Percentiles rank a stretch among this genome's conserved stretches.
Evolutionary conservation across 2,113 vertebrate species (phyloP).

Genomic region (Tragelaphus scriptus): DNA sequence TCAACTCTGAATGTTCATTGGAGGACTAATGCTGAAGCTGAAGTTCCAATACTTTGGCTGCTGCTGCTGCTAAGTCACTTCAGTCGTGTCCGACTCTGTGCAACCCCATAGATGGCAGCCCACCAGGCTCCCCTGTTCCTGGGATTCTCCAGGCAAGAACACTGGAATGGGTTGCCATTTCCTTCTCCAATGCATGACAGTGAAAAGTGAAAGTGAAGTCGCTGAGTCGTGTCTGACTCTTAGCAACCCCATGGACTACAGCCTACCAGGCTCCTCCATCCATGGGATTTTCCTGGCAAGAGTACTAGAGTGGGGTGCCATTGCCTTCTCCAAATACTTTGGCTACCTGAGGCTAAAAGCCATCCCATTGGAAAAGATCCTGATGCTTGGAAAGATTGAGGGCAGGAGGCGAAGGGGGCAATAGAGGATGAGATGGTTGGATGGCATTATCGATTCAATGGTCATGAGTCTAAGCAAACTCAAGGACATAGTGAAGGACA

Average conservation of each 20-base stretch:
- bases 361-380: neutral
- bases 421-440: neutral
- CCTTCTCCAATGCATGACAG: no score
- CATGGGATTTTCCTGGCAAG: no score
- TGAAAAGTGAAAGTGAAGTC: no score
- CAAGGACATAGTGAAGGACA: neutral
- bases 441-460: neutral
- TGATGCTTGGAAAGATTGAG: neutral
- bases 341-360: neutral
- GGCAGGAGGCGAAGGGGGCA: neutral
- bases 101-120: accelerated
- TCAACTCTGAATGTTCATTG: neutral
- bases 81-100: no score
- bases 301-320: no score
- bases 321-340: neutral
- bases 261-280: no score
- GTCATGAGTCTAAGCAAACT: neutral
- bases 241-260: no score
- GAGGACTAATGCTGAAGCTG: neutral
- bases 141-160: no score
- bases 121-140: no score
- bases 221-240: no score
- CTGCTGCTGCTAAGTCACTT: no score
- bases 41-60: neutral
- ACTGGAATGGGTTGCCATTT: no score